Base-by-base conservation (phyloP, 2,888 invertebrate species). In the Chymomyza fuscimana region DNA sequence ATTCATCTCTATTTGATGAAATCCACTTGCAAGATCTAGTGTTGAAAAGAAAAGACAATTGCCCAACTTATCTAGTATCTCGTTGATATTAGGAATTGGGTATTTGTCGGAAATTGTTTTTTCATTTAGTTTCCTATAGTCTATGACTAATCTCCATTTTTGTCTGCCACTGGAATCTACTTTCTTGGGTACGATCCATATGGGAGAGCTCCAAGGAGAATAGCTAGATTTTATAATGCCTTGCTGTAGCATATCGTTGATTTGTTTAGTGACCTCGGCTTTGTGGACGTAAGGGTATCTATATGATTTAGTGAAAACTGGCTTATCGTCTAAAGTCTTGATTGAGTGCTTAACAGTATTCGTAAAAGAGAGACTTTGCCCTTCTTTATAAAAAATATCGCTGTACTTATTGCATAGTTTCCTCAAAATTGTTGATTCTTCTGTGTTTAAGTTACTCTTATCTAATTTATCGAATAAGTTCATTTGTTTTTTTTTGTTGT, bases 261-360 rank as follows among this genome's bases (percentile, higher is more conserved):
- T 70, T 70, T 81, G 73, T 52, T 15, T 50, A 29, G 77, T 73
- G 5, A 82, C 72, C 70, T 82, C 80, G 5, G 50, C 52, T 63
- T 70, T 78, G 52, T 76, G 74, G 15, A 65, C 10, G 29, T 77
- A 50, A 15, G 78, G 74, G 16, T 73, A 65, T 67, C 81, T 67
- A 62, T 79, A 81, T 46, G 77, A 78, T 74, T 76, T 81, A 1
- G 70, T 72, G 59, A 79, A 75, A 3, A 79, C 65, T 7, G 79
- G 78, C 19, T n/a, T 77, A 19, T n/a, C 63, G 63, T 81, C 78
- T 5, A 60, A 54, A 1, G 54, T 52, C 12, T n/a, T 63, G 7
- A 63, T 63, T 32, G n/a, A 6, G 29, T 59, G 50, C 25, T 58
- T 65, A n/a, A 50, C 46, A 12, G 7, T 5, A 15, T 63, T 65